Percentiles rank a stretch among this genome's conserved stretches.
These are phyloP conservation scores for Rhopalosiphum padi DNA, from an alignment of 1,140 invertebrate genomes.

Conservation along the genomic window DNA sequence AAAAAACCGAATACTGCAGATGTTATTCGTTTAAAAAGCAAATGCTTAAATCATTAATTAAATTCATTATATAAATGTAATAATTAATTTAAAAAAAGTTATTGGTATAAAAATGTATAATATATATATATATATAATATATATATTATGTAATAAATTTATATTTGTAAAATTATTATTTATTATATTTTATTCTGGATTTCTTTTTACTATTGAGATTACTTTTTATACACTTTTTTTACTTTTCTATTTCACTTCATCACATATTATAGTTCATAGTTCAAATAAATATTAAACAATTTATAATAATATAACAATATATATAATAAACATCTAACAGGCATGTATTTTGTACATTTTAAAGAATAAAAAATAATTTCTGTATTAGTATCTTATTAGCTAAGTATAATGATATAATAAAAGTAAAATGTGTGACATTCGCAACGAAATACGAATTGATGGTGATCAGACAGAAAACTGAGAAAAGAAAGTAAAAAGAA, in stretches of 20 bases:
- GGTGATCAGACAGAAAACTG: not conserved
- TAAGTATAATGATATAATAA: not conserved
- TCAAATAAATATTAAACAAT: too few species aligned
- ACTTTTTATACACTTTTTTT: too few species aligned
- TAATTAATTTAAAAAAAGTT: not conserved
- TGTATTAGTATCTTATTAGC: not conserved
- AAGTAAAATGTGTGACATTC: not conserved
- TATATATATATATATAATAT: not conserved
- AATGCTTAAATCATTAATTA: too few species aligned
- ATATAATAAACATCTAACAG: too few species aligned
- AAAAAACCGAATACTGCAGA: too few species aligned
- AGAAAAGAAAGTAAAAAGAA: constrained; percentile 56
- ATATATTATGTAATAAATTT: not conserved
- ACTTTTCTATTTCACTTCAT: too few species aligned
- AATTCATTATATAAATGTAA: not conserved
- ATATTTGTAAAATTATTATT: not conserved
- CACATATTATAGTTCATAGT: too few species aligned
- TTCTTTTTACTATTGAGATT: too few species aligned
- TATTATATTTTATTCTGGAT: not conserved
- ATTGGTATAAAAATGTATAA: not conserved
- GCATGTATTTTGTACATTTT: not conserved
- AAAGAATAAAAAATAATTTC: too few species aligned
- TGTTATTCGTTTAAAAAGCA: too few species aligned
- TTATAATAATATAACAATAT: too few species aligned
- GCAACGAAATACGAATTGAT: not conserved